Base-by-base conservation (phyloP, 2,888 invertebrate genomes). In the Apamea crenata region DNA sequence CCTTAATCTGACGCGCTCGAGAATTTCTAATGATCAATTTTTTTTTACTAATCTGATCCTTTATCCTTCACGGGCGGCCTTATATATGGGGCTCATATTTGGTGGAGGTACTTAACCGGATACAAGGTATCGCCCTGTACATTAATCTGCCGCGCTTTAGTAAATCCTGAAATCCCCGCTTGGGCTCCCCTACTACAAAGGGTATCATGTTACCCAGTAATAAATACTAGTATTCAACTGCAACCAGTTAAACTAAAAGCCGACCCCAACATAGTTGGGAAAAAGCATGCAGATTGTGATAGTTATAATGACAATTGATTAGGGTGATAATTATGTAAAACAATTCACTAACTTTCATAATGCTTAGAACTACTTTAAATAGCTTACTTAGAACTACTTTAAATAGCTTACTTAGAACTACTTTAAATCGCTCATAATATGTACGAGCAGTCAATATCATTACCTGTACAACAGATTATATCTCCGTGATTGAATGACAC, bases 401-500 rank as follows among this genome's bases (percentile, higher is more conserved):
- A 14, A n/a, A 59, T 16, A 25, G 6, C 18, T 44, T 18, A 53
- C 40, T 66, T 29, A n/a, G n/a, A n/a, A n/a, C n/a, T n/a, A n/a
- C n/a, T n/a, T n/a, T n/a, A 84, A 21, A 66, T 25, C 32, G 21
- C 53, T 32, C 36, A 25, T 59, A 50, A 66, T 59, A 16, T 53
- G 36, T 36, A 32, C n/a, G 53, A 40, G 3, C 50, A 18, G 18
- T 16, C 25, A 47, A 56, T 25, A 63, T 82, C 76, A 79, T 81
- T 82, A 85, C 73, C 67, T 79, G 56, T 68, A 68, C 59, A 67
- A 76, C 70, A 72, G 50, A 72, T 73, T 76, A 83, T 85, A 86
- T 72, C 73, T 80, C 50, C 63, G 88, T 88, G 87, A 90, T 89
- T 83, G 90, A 85, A 77, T 81, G 78, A 65, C 69, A 66, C 47